Base-by-base conservation (phyloP, 2,888 invertebrate genomes). In the Coelinius sp. region DNA sequence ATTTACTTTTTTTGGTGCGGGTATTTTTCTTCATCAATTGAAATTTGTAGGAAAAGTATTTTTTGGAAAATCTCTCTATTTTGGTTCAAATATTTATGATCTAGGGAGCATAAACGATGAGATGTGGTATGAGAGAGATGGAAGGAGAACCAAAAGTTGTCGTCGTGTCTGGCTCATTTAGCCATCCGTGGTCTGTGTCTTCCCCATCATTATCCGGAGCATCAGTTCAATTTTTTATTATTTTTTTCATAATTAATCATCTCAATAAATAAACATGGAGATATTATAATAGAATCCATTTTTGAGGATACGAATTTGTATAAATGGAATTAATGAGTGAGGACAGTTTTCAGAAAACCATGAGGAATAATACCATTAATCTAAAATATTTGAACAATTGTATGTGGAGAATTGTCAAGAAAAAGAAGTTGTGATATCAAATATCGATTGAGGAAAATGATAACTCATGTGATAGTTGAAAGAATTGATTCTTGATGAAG, bases 81-180 rank as follows among this genome's bases (percentile, higher is more conserved):
- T 81, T 81, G 80, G 80, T 49, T 20, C 82, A 80, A 77, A 76
- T 77, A 81, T 80, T 82, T 78, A 78, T 75, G 75, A 78, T 78
- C 71, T 74, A 63, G 75, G 72, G 73, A 78, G 76, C 74, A 56
- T 17, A 49, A n/a, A 49, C 7, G 46, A 49, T 49, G 46, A 49
- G 20, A 49, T 49, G 46, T 20, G 44, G 44, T n/a, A n/a, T 44
- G 46, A 20, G 46, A 27, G 56, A 8, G 17, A n/a, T 27, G 56
- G 56, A 31, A 56, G 7, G 27, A 25, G 27, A 27, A 27, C 14
- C 27, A 56, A n/a, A n/a, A 56, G 27, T 31, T 31, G 56, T 56
- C 56, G 27, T 56, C 53, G 25, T 53, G 80, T 80, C 76, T 79
- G 71, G 79, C 79, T 83, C 78, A 79, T 82, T 82, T 84, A 82